Evolutionary conservation across 2,797 vertebrate genomes (phyloP).

Genomic region (Anniella stebbinsi): DNA sequence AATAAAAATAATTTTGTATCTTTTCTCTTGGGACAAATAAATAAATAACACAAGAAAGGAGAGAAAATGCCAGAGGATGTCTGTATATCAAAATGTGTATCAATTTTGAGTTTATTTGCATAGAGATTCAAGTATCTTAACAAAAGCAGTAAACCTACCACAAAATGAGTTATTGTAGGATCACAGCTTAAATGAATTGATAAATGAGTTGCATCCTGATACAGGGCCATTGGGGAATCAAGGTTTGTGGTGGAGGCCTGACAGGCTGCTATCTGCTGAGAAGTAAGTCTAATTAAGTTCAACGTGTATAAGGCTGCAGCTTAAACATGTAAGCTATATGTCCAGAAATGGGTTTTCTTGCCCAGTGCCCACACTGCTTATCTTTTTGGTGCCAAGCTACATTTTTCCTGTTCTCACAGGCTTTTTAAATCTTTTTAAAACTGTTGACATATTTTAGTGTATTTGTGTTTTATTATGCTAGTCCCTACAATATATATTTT

Average conservation of each 20-base stretch:
- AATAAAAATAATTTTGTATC: constrained; percentile 30
- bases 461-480: too few relatives aligned
- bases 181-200: background rate
- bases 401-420: too few relatives aligned
- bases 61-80: constrained; percentile 29
- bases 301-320: too few relatives aligned
- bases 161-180: background rate
- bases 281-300: background rate
- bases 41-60: constrained; percentile 23
- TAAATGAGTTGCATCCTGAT: background rate
- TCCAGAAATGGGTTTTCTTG: background rate
- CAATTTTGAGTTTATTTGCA: constrained; percentile 17
- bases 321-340: background rate
- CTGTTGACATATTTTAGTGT: too few relatives aligned
- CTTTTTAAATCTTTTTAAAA: too few relatives aligned
- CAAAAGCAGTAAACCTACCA: background rate
- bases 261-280: too few relatives aligned
- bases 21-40: background rate
- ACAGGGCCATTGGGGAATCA: background rate
- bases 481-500: too few relatives aligned
- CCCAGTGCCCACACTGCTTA: too few relatives aligned
- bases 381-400: background rate
- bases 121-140: constrained; percentile 4
- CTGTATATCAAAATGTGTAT: background rate
- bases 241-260: background rate